Conservation (phyloP, 2,888 invertebrate genomes). For the Dolomedes plantarius region DNA sequence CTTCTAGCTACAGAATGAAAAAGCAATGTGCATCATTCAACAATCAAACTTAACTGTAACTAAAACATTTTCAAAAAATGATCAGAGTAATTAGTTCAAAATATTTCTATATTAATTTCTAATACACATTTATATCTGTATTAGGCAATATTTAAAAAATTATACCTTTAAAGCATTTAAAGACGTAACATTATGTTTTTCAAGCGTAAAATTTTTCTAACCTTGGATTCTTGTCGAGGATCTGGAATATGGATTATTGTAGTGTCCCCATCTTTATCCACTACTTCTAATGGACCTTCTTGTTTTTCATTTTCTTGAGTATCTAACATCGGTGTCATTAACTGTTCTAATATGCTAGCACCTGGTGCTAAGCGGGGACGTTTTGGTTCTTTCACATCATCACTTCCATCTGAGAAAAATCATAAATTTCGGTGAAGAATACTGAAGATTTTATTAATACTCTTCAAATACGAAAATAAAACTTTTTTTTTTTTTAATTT, state of each 20-base stretch:
- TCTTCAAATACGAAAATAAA: background rate
- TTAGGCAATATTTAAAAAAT: too few species aligned
- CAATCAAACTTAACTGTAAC: too few species aligned
- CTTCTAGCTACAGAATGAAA: too few species aligned
- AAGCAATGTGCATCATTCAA: too few species aligned
- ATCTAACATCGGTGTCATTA: slow-evolving; percentile 82
- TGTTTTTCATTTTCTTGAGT: slow-evolving; percentile 38
- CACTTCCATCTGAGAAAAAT: slow-evolving; percentile 78
- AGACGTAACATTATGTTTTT: too few species aligned
- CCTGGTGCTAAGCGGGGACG: slow-evolving; percentile 84
- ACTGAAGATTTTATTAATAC: too few species aligned
- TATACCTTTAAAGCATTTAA: too few species aligned
- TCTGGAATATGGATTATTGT: slow-evolving; percentile 75
- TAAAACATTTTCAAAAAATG: too few species aligned
- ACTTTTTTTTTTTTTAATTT: slow-evolving; percentile 71
- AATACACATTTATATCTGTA: too few species aligned
- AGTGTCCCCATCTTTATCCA: slow-evolving; percentile 75
- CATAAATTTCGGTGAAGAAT: too few species aligned
- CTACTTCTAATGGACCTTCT: slow-evolving; percentile 67
- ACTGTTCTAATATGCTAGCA: slow-evolving; percentile 84
- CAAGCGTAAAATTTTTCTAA: background rate
- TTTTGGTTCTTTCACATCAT: slow-evolving; percentile 79
- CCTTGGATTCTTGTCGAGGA: slow-evolving; percentile 75
- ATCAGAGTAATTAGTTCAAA: too few species aligned
- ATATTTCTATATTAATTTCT: too few species aligned